phyloP scores from a whole-genome alignment of 2,888 invertebrate species.

The Odontocerum albicorne region DNA sequence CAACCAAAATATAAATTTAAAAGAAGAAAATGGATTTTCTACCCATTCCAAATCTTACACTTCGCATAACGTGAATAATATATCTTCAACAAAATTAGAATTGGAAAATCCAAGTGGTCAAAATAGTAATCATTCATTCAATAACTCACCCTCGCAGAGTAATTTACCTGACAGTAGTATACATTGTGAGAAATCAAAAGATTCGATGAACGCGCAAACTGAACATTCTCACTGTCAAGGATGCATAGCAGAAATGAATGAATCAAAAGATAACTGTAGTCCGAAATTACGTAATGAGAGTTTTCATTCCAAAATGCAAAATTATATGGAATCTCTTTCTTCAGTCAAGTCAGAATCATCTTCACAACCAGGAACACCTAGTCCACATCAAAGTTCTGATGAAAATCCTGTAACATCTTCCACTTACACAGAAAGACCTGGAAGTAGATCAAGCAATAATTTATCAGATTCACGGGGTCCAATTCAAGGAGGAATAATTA shows the following conservation, averaged over 20 bases:
- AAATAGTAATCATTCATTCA: conserved; percentile 20
- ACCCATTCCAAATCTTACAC: conserved; percentile 23
- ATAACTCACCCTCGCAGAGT: conserved; percentile 49
- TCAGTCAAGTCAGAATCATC: conserved; percentile 50
- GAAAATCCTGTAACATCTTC: conserved; percentile 71
- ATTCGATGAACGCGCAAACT: conserved; percentile 36
- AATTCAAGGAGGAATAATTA: conserved; percentile 82
- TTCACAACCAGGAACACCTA: conserved; percentile 55
- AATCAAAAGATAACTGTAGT: conserved; percentile 29
- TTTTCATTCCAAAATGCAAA: conserved; percentile 33
- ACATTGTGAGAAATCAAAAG: conserved; percentile 46
- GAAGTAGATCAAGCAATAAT: conserved; percentile 50
- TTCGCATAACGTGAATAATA: conserved; percentile 11
- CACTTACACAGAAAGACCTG: conserved; percentile 62
- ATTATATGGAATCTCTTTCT: conserved; percentile 32
- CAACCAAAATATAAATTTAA: conserved; percentile 9
- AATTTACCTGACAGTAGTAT: conserved; percentile 55
- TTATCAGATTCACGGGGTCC: conserved; percentile 68
- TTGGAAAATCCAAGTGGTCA: conserved; percentile 8
- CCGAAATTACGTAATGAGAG: conserved; percentile 22
- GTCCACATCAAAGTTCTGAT: conserved; percentile 56
- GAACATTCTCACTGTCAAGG: conserved; percentile 30
- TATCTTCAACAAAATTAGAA: conserved; percentile 5
- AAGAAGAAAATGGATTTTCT: conserved; percentile 10
- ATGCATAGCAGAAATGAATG: conserved; percentile 33